Evolutionary conservation across 2,797 vertebrate species (phyloP).

Genomic region (Poeciliopsis turneri): DNA sequence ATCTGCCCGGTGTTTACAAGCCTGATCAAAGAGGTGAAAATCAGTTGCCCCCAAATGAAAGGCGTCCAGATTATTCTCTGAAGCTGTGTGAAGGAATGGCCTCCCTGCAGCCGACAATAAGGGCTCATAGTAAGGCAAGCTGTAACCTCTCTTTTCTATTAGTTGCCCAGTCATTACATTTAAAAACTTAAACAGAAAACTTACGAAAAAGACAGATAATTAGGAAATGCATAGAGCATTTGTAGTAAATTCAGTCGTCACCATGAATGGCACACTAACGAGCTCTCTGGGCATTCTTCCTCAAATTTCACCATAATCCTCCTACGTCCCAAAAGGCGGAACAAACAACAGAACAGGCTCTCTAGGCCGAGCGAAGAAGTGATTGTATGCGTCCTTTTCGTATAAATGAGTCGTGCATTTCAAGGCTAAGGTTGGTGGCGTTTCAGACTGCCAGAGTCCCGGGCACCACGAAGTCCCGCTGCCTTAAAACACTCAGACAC

Average conservation of each 20-base stretch:
- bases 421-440: conserved; percentile 42
- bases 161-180: conserved; percentile 24
- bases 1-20: conserved; percentile 30
- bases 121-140: conserved; percentile 65
- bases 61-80: conserved; percentile 41
- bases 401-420: conserved; percentile 20
- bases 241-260: conserved; percentile 40
- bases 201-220: conserved; percentile 32
- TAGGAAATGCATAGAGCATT: conserved; percentile 69
- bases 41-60: conserved; percentile 26
- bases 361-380: conserved; percentile 40
- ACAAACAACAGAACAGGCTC: conserved; percentile 35
- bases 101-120: conserved; percentile 50
- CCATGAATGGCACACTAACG: conserved; percentile 33
- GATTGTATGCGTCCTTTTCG: conserved; percentile 63
- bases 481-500: conserved; percentile 47
- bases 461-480: conserved; percentile 37
- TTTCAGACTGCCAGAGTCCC: conserved; percentile 70
- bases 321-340: conserved; percentile 40
- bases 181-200: conserved; percentile 17
- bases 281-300: conserved; percentile 34
- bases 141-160: conserved; percentile 54
- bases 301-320: conserved; percentile 25
- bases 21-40: conserved; percentile 25
- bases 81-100: conserved; percentile 69